These are phyloP conservation scores for Ceratotherium simum DNA, from an alignment of 2,113 vertebrate species.

Conservation along the genomic window DNA sequence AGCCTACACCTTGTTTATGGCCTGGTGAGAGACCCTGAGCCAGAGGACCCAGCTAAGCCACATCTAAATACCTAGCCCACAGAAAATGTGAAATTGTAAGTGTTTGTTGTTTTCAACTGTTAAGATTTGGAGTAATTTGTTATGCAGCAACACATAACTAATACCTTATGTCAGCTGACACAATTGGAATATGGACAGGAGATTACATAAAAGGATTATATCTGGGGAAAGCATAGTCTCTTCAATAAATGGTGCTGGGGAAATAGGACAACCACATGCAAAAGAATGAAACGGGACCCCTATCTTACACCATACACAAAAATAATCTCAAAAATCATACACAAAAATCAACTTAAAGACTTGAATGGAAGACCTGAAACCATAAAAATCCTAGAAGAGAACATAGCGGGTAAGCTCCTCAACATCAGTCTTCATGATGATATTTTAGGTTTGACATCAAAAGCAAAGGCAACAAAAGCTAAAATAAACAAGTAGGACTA, in stretches of 20 bases:
- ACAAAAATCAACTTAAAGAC: background rate
- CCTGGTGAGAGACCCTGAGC: background rate
- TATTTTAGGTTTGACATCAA: background rate
- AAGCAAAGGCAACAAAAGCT: background rate
- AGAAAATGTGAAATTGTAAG: background rate
- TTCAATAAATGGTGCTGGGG: background rate
- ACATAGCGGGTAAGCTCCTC: background rate
- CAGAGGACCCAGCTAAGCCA: background rate
- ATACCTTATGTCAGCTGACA: background rate
- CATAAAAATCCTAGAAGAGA: background rate
- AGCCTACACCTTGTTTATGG: background rate
- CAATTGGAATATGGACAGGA: background rate
- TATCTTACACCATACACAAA: background rate
- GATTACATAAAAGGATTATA: background rate
- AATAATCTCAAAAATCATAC: background rate
- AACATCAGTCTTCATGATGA: background rate
- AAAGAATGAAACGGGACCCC: background rate
- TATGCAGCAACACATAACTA: background rate
- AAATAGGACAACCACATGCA: background rate
- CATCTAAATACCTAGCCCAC: background rate
- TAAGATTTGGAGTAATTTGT: background rate
- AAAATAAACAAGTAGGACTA: background rate
- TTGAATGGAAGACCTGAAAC: background rate
- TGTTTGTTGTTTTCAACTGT: background rate
- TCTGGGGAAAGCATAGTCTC: background rate